Percentiles rank a stretch among this genome's conserved stretches.
Conservation (phyloP, 2,113 vertebrate species). For the Meles meles region DNA sequence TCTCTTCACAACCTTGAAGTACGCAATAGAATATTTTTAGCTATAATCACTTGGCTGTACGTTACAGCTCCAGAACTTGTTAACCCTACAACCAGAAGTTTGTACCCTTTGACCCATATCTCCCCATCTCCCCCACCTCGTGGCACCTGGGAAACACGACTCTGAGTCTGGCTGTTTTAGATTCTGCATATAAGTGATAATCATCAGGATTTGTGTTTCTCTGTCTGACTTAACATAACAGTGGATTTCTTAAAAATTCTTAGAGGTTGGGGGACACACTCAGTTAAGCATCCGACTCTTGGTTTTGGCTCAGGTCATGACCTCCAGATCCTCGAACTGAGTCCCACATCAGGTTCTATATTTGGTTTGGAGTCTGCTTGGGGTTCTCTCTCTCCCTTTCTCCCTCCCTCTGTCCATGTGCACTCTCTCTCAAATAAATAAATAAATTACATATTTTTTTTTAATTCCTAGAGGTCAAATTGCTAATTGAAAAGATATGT, state of each 20-base stretch:
- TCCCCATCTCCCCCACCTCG: background rate
- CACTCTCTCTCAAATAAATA: background rate
- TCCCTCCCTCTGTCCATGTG: background rate
- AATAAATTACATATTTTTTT: slow-evolving; percentile 31
- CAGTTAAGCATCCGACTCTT: background rate
- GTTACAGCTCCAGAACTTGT: background rate
- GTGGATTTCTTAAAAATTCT: background rate
- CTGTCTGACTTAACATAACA: background rate
- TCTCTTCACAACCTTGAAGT: background rate
- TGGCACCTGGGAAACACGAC: background rate
- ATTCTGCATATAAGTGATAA: background rate
- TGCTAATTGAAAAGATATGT: background rate
- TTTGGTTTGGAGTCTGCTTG: background rate
- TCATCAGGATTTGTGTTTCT: background rate
- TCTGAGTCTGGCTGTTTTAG: background rate
- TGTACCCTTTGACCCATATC: background rate
- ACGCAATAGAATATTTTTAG: background rate
- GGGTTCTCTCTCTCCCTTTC: background rate
- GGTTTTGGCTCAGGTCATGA: background rate
- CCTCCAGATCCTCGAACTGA: background rate
- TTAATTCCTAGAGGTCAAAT: background rate
- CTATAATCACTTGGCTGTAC: background rate
- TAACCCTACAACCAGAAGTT: background rate
- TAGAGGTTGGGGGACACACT: background rate
- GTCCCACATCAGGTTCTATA: background rate